Evolutionary conservation across 2,113 vertebrate genomes (phyloP).

Genomic region (Irena cyanogastra): DNA sequence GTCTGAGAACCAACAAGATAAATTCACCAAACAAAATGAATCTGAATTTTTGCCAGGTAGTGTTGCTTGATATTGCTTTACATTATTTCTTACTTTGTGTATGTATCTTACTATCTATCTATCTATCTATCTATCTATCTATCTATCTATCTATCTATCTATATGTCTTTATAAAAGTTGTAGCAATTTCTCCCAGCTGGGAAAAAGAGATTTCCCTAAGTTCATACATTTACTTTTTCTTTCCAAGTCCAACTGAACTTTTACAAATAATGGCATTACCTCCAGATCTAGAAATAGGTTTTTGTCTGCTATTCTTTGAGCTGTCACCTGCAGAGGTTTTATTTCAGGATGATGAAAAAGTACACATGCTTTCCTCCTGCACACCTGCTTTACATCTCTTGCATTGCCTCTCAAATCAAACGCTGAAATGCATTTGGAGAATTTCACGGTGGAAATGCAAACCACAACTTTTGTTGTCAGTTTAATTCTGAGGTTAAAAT

Average conservation of each 20-base stretch:
- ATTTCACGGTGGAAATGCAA: not conserved
- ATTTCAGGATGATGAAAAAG: not conserved
- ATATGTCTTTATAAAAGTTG: not conserved
- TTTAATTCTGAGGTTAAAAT: not conserved
- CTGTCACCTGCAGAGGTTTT: not conserved
- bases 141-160: too few relatives aligned
- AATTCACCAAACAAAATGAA: not conserved
- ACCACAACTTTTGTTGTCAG: not conserved
- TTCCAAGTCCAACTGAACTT: not conserved
- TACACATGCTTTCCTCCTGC: not conserved
- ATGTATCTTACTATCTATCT: not conserved
- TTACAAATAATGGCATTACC: not conserved
- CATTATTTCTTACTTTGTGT: not conserved
- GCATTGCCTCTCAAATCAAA: not conserved
- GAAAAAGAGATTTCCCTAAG: not conserved
- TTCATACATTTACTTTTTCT: not conserved
- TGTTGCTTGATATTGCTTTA: not conserved
- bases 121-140: too few relatives aligned
- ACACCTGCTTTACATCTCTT: not conserved
- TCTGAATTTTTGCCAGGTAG: not conserved
- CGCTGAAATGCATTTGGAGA: not conserved
- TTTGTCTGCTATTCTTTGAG: not conserved
- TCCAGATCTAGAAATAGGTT: not conserved
- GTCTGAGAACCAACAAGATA: not conserved
- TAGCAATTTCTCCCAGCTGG: not conserved